phyloP scores from a whole-genome alignment of 2,888 invertebrate species.

The Lasioglossum morio region DNA sequence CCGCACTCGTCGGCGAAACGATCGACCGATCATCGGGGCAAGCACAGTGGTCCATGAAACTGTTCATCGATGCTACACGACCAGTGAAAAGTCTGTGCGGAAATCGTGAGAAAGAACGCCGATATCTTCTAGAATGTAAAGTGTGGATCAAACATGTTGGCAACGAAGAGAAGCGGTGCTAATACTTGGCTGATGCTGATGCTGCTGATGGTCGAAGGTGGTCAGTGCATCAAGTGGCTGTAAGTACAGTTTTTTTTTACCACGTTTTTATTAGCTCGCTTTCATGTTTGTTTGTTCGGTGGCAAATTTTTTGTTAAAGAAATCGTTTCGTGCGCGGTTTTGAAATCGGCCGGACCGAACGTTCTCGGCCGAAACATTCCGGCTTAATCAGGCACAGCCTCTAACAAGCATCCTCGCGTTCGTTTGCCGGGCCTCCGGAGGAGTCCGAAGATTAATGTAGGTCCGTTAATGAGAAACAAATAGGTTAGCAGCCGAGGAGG shows the following conservation, averaged over 20 bases:
- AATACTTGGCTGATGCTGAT: slow-evolving; percentile 73
- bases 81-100: neutral
- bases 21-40: slow-evolving; percentile 44
- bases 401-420: slow-evolving; percentile 67
- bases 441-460: slow-evolving; percentile 80
- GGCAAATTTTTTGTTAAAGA: no score
- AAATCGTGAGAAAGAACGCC: slow-evolving; percentile 37
- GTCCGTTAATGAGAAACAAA: slow-evolving; percentile 83
- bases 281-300: no score
- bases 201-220: slow-evolving; percentile 74
- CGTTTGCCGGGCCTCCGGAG: slow-evolving; percentile 54
- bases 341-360: neutral
- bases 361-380: slow-evolving; percentile 26
- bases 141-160: slow-evolving; percentile 73
- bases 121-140: slow-evolving; percentile 75
- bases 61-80: neutral
- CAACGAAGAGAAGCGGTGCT: slow-evolving; percentile 67
- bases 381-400: slow-evolving; percentile 1
- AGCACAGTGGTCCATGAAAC: slow-evolving; percentile 37
- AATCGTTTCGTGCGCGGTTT: neutral
- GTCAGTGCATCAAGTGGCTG: slow-evolving; percentile 84
- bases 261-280: no score
- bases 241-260: slow-evolving; percentile 76
- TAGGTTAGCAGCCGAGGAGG: slow-evolving; percentile 69
- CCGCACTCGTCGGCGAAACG: slow-evolving; percentile 19